Evolutionary conservation across 1,140 invertebrate species (phyloP), one percentile per base, ranked within the genome.

Genomic region (Tetragnatha versicolor): DNA sequence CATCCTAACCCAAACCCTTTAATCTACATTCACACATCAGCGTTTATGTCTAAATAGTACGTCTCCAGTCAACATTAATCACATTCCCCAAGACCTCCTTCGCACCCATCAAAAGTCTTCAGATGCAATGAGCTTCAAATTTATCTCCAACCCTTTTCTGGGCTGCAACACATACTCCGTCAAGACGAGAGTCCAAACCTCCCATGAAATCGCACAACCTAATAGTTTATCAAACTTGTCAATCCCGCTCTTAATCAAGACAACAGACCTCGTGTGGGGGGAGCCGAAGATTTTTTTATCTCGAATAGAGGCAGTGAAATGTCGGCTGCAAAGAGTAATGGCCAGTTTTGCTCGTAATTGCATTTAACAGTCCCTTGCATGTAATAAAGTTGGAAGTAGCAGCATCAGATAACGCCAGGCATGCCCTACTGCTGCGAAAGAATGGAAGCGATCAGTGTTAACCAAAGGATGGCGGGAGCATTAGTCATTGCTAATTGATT

Each of bases 361-460:
- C 61, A 22, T 27, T 65, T 65, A 65, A 65, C 61, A 65, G 37
- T 42, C 27, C 12, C 37, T 65, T 33, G 20, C 20, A 7, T 31
- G 31, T 33, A 65, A 42, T 27, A 39, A 65, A 65, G 33, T 65
- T 65, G 39, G 27, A 65, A 65, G 61, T 65, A 65, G 61, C 61
- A 45, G 61, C 61, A 65, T 65, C 37, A 65, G 61, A 65, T 65
- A 42, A 65, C 37, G 39, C 33, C 45, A 39, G 27, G 25, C 35
- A 65, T 42, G 61, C 39, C 45, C 39, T 65, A 42, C 20, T 33
- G 27, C 45, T 42, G 61, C 22, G 61, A 37, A 31, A 42, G 39
- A 65, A 65, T 39, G 61, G 61, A 65, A 65, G 61, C 45, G 61
- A 65, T 42, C 37, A 65, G 37, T 25, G 61, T 65, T 65, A 42